Base-by-base conservation (phyloP, 2,113 vertebrate species). In the Dendrocopos noguchii region DNA sequence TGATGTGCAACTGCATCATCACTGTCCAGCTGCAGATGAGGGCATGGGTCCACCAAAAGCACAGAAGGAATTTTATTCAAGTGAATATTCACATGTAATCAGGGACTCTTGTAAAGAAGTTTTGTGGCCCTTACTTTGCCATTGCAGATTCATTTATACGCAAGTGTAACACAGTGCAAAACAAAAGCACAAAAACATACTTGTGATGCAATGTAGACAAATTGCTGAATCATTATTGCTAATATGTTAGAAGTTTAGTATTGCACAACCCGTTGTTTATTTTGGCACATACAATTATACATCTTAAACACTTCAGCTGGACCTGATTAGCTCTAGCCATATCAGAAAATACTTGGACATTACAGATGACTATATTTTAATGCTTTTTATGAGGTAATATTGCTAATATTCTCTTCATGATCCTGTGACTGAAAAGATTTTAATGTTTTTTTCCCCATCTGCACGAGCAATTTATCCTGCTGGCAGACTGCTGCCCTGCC, bases 381-480 rank as follows among this genome's bases (percentile, higher is more conserved):
- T 50, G 34, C 17, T 24, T 70, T 72, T 55, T 56, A 18, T 46
- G 50, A 83, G 31, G 19, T 9, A 68, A 46, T 60, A 64, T 44
- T 53, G 24, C 33, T 80, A 70, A 64, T 57, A 57, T 9, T 78
- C 12, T 50, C 42, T 42, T 64, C 10, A 10, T 10, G 50, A 29
- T 74, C 20, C 8, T 44, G 10, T 39, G 27, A 7, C 34, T 87
- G 33, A 13, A 71, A 90, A 34, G 3, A 22, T 71, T 85, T 71
- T 47, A 73, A 44, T 39, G 74, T 71, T 74, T 59, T 36, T 47
- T 33, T 42, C 2, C 11, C 14, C 19, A 6, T 64, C 60, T 56
- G 9, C 6, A 33, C 1, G 2, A 28, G 61, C 33, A 60, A 0
- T 10, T 2, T 24, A 2, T 46, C 39, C 57, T 67, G 7, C 36